Base-by-base conservation (phyloP, 1,140 invertebrate genomes). In the Aphelinus certus region DNA sequence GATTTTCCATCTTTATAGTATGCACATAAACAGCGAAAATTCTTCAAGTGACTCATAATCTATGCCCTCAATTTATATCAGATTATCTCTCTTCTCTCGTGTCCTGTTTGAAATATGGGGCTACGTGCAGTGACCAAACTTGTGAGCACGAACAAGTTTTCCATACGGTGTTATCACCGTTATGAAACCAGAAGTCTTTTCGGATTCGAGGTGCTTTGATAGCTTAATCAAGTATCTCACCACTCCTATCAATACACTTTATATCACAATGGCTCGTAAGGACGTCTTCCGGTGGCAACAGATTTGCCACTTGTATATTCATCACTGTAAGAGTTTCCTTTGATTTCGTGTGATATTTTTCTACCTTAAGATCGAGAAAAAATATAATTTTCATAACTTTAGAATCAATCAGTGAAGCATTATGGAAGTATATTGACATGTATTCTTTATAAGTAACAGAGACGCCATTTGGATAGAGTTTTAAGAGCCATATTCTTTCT, bases 101-200 rank as follows among this genome's bases (percentile, higher is more conserved):
- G 77, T 90, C 87, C 82, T n/a, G 90, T 90, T 75, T 86, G 84
- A 82, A 92, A 92, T 26, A 92, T 90, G 64, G 86, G 85, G 53
- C 89, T 90, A 56, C 90, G 81, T 53, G 89, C 90, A 84, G 86
- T 65, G 7, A 80, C 56, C 45, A 80, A 64, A 10, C 49, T 79
- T 79, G 55, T 79, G 78, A n/a, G 58, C 77, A 6, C 57, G 3
- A n/a, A 79, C 67, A 10, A n/a, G 0, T 48, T 47, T 47, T 3
- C 62, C 62, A 46, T 47, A 63, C 7, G 62, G 47, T 3, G 62
- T 46, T 26, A 6, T 67, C 3, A 74, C 7, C 7, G 26, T 26
- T 26, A 45, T 60, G 2, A 74, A 57, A 43, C 68, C 72, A n/a
- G 3, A 7, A 26, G 42, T 55, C 49, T 57, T 43, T 4, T 55